A percentile compares a stretch with the other conserved stretches of the same genome.
Conservation (phyloP, 2,888 invertebrate genomes). For the Taenaris catops region DNA sequence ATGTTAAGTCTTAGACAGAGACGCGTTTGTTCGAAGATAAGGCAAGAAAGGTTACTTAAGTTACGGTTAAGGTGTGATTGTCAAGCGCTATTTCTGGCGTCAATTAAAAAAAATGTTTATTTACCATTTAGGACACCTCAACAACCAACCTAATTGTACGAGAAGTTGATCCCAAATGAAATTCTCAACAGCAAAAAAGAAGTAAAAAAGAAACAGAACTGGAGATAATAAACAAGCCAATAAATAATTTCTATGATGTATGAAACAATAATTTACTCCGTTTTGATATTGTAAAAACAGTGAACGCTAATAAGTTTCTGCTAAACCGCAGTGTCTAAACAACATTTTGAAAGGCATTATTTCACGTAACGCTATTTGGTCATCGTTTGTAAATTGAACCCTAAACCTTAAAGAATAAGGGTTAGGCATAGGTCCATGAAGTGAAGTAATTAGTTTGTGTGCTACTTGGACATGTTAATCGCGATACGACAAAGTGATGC, state of each 20-base stretch:
- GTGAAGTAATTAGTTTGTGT: slow-evolving; percentile 31
- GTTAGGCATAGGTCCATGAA: not conserved
- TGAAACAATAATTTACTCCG: slow-evolving; percentile 5
- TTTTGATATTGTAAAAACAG: slow-evolving; percentile 12
- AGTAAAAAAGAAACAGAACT: too few relatives aligned
- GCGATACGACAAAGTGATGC: slow-evolving; percentile 45
- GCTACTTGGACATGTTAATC: slow-evolving; percentile 51
- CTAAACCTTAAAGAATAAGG: slow-evolving; percentile 7
- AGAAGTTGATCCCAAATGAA: too few relatives aligned
- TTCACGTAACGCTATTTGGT: slow-evolving; percentile 1
- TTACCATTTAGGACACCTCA: too few relatives aligned
- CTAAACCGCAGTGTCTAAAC: slow-evolving; percentile 20
- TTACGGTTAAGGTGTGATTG: too few relatives aligned
- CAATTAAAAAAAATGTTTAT: too few relatives aligned
- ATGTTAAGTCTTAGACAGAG: too few relatives aligned
- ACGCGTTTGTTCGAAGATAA: too few relatives aligned
- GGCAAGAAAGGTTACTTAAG: too few relatives aligned
- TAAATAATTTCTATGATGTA: slow-evolving; percentile 5
- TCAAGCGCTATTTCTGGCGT: too few relatives aligned
- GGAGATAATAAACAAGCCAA: not conserved
- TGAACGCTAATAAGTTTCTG: slow-evolving; percentile 11
- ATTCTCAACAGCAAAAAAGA: too few relatives aligned
- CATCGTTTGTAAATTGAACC: slow-evolving; percentile 3
- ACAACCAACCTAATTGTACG: too few relatives aligned
- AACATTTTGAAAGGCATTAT: slow-evolving; percentile 14